These are phyloP conservation scores for Drosophila cardini DNA, from an alignment of 1,140 invertebrate genomes.

Conservation along the genomic window DNA sequence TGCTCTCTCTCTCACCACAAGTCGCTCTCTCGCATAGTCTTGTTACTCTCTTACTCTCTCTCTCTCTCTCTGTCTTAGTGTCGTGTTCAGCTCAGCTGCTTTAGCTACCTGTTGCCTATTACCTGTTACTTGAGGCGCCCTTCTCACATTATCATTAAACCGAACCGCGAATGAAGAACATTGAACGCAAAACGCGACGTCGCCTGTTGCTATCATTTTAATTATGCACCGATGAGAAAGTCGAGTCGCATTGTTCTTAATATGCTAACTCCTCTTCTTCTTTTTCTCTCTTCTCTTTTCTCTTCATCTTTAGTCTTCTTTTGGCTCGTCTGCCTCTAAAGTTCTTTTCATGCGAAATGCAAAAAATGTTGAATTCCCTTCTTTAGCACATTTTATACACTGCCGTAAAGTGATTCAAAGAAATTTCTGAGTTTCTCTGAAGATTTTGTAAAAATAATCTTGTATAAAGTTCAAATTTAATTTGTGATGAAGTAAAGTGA, in stretches of 20 bases:
- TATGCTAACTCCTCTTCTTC: constrained; percentile 3
- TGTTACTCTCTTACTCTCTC: constrained; percentile 1
- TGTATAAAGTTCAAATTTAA: too few relatives aligned
- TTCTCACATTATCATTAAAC: constrained; percentile 76
- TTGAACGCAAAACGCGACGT: constrained; percentile 55
- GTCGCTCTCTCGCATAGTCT: neutral
- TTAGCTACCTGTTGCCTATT: neutral
- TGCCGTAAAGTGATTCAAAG: constrained; percentile 1
- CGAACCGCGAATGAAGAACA: constrained; percentile 56
- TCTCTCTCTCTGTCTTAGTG: neutral
- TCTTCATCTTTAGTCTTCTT: neutral
- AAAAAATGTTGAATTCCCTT: constrained; percentile 48
- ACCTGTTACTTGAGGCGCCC: constrained; percentile 71
- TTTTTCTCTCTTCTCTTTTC: constrained; percentile 7
- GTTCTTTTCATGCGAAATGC: constrained; percentile 57
- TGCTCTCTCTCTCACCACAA: constrained; percentile 7
- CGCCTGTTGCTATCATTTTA: constrained; percentile 69
- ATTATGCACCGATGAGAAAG: constrained; percentile 76
- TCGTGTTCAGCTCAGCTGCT: constrained; percentile 1
- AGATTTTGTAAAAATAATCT: neutral
- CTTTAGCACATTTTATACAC: constrained; percentile 50
- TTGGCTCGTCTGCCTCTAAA: constrained; percentile 15
- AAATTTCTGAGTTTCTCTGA: neutral
- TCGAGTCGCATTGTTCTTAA: constrained; percentile 60
- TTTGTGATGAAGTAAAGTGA: too few relatives aligned